phyloP scores from a whole-genome alignment of 2,888 invertebrate species.

The Abscondita cerata region DNA sequence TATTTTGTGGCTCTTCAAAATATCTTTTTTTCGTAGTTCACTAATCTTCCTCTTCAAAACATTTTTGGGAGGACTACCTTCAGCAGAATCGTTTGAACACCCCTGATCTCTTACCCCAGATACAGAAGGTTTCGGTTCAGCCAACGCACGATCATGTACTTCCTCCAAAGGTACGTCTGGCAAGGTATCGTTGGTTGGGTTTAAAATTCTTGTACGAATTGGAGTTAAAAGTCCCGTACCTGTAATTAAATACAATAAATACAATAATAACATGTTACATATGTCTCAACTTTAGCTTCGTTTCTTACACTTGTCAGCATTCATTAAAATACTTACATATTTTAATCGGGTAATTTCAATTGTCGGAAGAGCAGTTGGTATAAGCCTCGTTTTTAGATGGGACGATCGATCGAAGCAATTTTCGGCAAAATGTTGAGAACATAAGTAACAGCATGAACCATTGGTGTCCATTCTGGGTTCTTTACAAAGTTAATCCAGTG shows the following conservation, averaged over 20 bases:
- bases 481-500: not conserved
- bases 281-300: too few species aligned
- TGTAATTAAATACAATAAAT: not conserved
- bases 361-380: not conserved
- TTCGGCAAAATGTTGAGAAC: slow-evolving; percentile 1
- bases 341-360: not conserved
- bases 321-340: not conserved
- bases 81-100: not conserved
- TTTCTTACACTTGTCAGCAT: not conserved
- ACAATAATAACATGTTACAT: too few species aligned
- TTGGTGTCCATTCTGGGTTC: not conserved
- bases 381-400: not conserved
- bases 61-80: not conserved
- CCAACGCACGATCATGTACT: too few species aligned
- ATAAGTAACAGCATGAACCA: not conserved
- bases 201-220: not conserved
- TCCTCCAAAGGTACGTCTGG: too few species aligned
- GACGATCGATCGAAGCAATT: not conserved
- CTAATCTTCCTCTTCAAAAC: not conserved
- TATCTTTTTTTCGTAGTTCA: not conserved
- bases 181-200: not conserved
- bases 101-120: too few species aligned
- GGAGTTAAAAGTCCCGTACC: not conserved
- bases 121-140: too few species aligned
- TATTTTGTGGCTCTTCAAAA: too few species aligned